Percentiles rank a stretch among this genome's conserved stretches.
phyloP scores from a whole-genome alignment of 2,797 vertebrate genomes.

The Hipposideros larvatus region DNA sequence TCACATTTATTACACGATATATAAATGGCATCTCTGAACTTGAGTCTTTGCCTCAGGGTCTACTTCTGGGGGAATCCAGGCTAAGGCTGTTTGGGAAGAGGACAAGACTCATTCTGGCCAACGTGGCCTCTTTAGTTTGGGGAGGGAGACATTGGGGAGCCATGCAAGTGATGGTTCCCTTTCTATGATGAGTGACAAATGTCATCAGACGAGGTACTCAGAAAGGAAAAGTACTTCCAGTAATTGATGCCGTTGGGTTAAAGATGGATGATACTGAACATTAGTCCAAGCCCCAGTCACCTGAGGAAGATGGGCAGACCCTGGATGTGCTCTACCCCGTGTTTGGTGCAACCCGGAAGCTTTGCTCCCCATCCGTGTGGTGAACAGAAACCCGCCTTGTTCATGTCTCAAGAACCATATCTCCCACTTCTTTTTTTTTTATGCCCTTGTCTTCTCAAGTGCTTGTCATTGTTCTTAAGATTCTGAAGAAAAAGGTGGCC shows the following conservation, averaged over 20 bases:
- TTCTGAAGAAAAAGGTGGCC: not conserved
- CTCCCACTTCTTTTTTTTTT: not conserved
- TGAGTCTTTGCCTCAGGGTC: not conserved
- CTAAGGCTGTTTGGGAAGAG: not conserved
- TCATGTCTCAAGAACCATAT: not conserved
- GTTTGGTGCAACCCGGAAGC: rapidly evolving
- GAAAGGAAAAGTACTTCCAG: not conserved
- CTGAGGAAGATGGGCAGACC: not conserved
- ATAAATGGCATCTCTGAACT: not conserved
- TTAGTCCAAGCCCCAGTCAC: not conserved
- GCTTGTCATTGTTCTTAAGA: not conserved
- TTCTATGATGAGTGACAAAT: not conserved
- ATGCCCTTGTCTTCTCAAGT: not conserved
- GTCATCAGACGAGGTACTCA: not conserved
- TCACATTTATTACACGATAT: not conserved
- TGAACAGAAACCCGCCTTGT: not conserved
- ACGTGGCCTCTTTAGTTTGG: not conserved
- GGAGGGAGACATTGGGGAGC: not conserved
- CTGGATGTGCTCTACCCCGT: not conserved
- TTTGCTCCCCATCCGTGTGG: not conserved
- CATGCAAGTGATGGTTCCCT: not conserved
- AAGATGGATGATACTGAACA: not conserved
- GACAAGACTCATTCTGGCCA: not conserved
- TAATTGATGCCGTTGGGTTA: not conserved
- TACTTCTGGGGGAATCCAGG: not conserved